Evolutionary conservation across 1,140 invertebrate species (phyloP).

Genomic region (Drosophila auraria): DNA sequence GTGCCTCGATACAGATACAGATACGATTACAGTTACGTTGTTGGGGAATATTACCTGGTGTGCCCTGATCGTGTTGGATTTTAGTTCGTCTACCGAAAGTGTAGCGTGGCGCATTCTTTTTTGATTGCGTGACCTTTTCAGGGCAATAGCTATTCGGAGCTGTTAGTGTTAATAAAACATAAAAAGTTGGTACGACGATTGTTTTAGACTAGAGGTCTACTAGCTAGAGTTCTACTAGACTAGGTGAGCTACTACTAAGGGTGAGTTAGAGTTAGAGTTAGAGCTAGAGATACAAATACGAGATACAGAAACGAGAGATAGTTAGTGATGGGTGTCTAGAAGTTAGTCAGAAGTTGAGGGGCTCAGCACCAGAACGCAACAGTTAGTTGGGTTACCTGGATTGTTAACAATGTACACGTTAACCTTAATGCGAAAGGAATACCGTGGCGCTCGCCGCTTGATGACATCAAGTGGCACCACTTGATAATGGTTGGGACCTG

Average conservation of each 20-base stretch:
- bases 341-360: not conserved
- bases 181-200: slow-evolving; percentile 56
- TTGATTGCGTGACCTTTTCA: slow-evolving; percentile 88
- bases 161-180: slow-evolving; percentile 83
- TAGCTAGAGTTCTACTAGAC: slow-evolving; percentile 14
- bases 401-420: slow-evolving; percentile 77
- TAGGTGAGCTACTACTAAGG: slow-evolving; percentile 47
- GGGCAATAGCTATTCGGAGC: slow-evolving; percentile 87
- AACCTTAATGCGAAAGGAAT: slow-evolving; percentile 84
- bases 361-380: slow-evolving; percentile 41
- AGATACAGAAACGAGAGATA: not conserved
- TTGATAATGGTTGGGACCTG: slow-evolving; percentile 79
- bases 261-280: slow-evolving; percentile 22
- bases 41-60: slow-evolving; percentile 81
- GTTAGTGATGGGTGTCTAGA: slow-evolving; percentile 20
- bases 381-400: slow-evolving; percentile 83
- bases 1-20: slow-evolving; percentile 17
- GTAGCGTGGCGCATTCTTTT: slow-evolving; percentile 85
- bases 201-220: slow-evolving; percentile 51
- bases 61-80: slow-evolving; percentile 85
- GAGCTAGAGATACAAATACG: slow-evolving; percentile 1
- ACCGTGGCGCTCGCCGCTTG: slow-evolving; percentile 78
- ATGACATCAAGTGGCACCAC: slow-evolving; percentile 80
- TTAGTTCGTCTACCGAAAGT: slow-evolving; percentile 85
- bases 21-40: slow-evolving; percentile 17